Evolutionary conservation across 2,888 invertebrate species (phyloP), one percentile per base, ranked within the genome.

Genomic region (Leptarthrus brevirostris): DNA sequence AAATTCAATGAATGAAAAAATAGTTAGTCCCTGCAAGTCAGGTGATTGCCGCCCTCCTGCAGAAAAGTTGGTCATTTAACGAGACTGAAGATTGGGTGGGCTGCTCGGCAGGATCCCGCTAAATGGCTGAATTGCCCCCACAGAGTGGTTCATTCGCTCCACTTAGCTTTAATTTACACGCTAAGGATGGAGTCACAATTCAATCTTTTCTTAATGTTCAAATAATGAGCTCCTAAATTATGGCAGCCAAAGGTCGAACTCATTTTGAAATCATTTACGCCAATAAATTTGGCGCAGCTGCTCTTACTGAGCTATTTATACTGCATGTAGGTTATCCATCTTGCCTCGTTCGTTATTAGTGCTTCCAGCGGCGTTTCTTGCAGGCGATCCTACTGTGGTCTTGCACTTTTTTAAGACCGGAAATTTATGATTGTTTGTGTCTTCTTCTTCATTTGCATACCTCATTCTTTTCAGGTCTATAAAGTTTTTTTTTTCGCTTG

Each of bases 1-100:
- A 58, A 58, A 58, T 58, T 58, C 58, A 36, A 58, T 58, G 58
- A 56, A 56, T 56, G 56, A 34, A 58, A 58, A 58, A 20, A 36
- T 20, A 34, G 58, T 58, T 58, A 58, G 58, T 36, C 20, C 26
- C 16, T 12, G 58, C 18, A 36, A 12, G 40, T 40, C 12, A 12
- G 40, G 8, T 8, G 40, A 40, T 40, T n/a, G 36, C 58, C 18
- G 10, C 26, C 58, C 6, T 40, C 20, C 58, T 36, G 12, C 58
- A 58, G 20, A 12, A 58, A 58, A 58, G 36, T 36, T 58, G 58
- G 36, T 5, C 58, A 36, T 36, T 20, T 36, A 20, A 40, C n/a
- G 40, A 40, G 12, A 30, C 8, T 8, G 4, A 5, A 3, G 8
- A 40, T 40, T 40, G 40, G 40, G 0, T 40, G 40, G 40, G 40